Evolutionary conservation across 2,888 invertebrate genomes (phyloP).

Genomic region (Epirrhoe alternata): DNA sequence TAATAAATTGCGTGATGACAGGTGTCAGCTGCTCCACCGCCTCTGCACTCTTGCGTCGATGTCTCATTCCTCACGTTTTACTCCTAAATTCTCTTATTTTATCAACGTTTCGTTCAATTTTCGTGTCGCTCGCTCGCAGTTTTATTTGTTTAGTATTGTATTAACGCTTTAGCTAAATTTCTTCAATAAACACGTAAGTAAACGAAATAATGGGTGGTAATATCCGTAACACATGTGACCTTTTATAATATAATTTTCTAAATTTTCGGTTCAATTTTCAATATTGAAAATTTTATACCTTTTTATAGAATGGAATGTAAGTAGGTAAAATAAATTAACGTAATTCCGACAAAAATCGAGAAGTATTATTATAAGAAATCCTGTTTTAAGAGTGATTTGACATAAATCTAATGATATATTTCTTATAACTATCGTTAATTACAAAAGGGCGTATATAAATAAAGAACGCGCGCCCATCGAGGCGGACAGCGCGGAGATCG

Average conservation of each 20-base stretch:
- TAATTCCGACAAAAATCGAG: background rate
- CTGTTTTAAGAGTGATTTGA: constrained; percentile 56
- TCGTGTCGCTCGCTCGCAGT: constrained; percentile 75
- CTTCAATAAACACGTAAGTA: background rate
- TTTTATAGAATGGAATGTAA: background rate
- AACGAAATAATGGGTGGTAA: background rate
- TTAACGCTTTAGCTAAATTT: constrained; percentile 65
- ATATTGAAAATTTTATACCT: too few species aligned
- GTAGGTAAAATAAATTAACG: background rate
- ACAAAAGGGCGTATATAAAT: constrained; percentile 82
- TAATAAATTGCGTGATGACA: constrained; percentile 85
- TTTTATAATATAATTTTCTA: too few species aligned
- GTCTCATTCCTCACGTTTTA: constrained; percentile 84
- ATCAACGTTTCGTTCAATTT: constrained; percentile 84
- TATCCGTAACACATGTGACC: too few species aligned
- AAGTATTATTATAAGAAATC: background rate
- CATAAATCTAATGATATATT: constrained; percentile 78
- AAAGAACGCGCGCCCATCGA: constrained; percentile 77
- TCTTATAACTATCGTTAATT: constrained; percentile 81
- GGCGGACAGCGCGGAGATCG: constrained; percentile 72
- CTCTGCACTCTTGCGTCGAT: constrained; percentile 85
- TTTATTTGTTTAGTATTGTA: constrained; percentile 74
- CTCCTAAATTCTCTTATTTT: constrained; percentile 84
- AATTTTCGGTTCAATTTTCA: too few species aligned
- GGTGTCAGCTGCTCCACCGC: constrained; percentile 84